phyloP scores from a whole-genome alignment of 2,888 invertebrate genomes.

The Trachelus stipa region DNA sequence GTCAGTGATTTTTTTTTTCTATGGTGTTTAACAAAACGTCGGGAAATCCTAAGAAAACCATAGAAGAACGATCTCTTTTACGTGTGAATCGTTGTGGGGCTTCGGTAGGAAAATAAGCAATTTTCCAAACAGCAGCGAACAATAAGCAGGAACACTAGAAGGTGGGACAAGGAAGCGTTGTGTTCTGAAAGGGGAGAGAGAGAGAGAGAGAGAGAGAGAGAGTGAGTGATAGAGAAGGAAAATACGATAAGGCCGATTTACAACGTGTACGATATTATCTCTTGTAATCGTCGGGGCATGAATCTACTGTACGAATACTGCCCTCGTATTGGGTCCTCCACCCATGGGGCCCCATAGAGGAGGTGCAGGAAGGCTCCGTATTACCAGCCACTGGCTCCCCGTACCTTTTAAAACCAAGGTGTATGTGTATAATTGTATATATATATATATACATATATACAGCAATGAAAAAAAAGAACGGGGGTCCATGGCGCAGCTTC shows the following conservation, averaged over 20 bases:
- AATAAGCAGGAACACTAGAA: not conserved
- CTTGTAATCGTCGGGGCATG: constrained; percentile 40
- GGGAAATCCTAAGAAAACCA: not conserved
- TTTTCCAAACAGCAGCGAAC: not conserved
- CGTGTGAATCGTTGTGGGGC: not conserved
- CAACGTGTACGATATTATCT: constrained; percentile 50
- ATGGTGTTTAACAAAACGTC: not conserved
- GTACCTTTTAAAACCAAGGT: constrained; percentile 7
- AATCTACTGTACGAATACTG: constrained; percentile 6
- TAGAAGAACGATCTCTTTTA: not conserved
- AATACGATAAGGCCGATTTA: constrained; percentile 43
- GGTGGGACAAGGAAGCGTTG: not conserved
- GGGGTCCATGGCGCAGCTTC: constrained; percentile 8
- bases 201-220: not conserved
- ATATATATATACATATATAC: not conserved
- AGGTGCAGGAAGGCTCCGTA: not conserved
- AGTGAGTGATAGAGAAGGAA: not conserved
- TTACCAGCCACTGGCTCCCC: not conserved
- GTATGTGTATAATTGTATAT: not conserved
- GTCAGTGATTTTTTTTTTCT: not conserved
- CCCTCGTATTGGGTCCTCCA: not conserved
- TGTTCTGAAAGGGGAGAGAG: not conserved
- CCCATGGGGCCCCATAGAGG: not conserved
- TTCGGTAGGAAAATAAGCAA: not conserved
- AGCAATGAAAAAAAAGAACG: not conserved